These are phyloP conservation scores for Chrysomallon squamiferum DNA, from an alignment of 1,140 invertebrate genomes.

Conservation along the genomic window DNA sequence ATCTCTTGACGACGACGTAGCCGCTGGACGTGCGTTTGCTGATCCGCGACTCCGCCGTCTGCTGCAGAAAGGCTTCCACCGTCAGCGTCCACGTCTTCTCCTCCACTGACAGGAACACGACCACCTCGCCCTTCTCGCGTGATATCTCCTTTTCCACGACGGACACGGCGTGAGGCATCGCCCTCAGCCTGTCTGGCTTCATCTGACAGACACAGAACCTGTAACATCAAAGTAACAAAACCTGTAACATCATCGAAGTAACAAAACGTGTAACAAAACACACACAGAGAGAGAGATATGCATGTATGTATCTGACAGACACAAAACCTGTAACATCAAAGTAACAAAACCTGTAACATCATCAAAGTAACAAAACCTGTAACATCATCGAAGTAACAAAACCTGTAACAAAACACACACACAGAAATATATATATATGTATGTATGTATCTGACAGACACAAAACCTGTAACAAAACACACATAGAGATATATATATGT, in stretches of 20 bases:
- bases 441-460: constrained; percentile 46
- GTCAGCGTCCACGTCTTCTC: constrained; percentile 55
- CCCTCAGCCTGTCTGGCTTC: constrained; percentile 43
- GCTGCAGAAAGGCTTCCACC: constrained; percentile 39
- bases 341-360: not conserved
- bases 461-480: constrained; percentile 59
- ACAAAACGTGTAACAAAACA: too few relatives aligned
- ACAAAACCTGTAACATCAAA: constrained; percentile 49
- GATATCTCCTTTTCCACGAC: constrained; percentile 41
- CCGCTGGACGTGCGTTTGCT: constrained; percentile 26
- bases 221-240: constrained; percentile 17
- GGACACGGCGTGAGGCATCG: constrained; percentile 41
- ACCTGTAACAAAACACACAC: too few relatives aligned
- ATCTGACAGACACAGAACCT: constrained; percentile 55
- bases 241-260: too few relatives aligned
- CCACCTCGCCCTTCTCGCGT: constrained; percentile 48
- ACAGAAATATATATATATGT: too few relatives aligned
- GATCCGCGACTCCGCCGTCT: constrained; percentile 14
- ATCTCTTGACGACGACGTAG: constrained; percentile 8
- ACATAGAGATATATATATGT: too few relatives aligned
- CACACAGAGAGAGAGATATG: too few relatives aligned
- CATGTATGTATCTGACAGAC: constrained; percentile 47
- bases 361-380: too few relatives aligned
- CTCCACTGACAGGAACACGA: constrained; percentile 49
- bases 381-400: too few relatives aligned